Base-by-base conservation (phyloP, 2,888 invertebrate species). In the Glyphotaelius pellucidus region DNA sequence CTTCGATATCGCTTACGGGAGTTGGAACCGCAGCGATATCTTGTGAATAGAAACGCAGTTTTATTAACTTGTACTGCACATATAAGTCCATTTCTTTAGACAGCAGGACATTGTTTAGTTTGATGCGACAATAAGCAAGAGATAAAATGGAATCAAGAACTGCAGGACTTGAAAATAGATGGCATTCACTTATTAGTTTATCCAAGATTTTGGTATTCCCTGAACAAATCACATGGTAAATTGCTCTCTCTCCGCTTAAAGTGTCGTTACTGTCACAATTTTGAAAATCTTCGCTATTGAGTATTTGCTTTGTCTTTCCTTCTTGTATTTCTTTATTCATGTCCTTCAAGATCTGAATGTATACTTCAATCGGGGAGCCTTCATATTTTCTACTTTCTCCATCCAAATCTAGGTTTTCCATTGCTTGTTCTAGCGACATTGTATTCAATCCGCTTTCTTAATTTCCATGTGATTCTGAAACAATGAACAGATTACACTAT, bases 31-130 rank as follows among this genome's bases (percentile, higher is more conserved):
- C 4, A 30, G 42, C 52, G 81, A 38, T 42, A 52, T 90, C 32
- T 30, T 52, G 12, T 3, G 90, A 81, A 38, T 14, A 47, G 47
- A 47, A 83, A 80, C 90, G 80, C 15, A 90, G 30, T 15, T 47
- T 42, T 3, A 90, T 9, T 32, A 90, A 52, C 31, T 89, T 89
- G 89, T 79, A 19, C 79, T 89, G 47, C 5, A 89, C 30, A 32
- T 9, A 79, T 11, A 67, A 32, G 9, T 89, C 47, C 89, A 89
- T 89, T 31, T 89, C 35, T 32, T 89, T 7, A 15, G 67, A 31
- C 80, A 89, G 31, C n/a, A 32, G 35, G 5, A 79, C 89, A 79
- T 89, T 89, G 31, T 79, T 89, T 11, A 89, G 52, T 89, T 67
- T 89, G 9, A 79, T 67, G 7, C 67, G 67, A 25, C 35, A 31